Percentiles rank a stretch among this genome's conserved stretches.
These are phyloP conservation scores for Scaptomyza reducta DNA, from an alignment of 2,888 invertebrate species.

Conservation along the genomic window DNA sequence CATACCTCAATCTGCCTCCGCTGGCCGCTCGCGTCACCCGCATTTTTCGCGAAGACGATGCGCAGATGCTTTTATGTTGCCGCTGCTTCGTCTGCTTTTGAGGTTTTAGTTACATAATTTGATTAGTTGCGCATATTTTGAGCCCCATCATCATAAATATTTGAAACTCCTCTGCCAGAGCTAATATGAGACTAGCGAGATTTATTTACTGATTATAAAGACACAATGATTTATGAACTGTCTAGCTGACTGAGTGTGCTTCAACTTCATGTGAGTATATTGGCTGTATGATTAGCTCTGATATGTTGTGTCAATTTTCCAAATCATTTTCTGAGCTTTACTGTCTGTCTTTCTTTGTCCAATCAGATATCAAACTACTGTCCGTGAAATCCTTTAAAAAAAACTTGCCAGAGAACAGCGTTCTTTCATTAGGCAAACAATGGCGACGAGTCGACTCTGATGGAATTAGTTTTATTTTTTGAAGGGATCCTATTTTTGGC, in stretches of 20 bases:
- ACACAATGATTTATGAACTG: slow-evolving; percentile 74
- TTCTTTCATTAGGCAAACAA: slow-evolving; percentile 80
- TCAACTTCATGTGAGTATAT: neutral
- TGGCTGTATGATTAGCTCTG: slow-evolving; percentile 69
- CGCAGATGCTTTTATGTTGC: slow-evolving; percentile 41
- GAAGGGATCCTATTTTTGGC: slow-evolving; percentile 48
- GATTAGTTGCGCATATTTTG: slow-evolving; percentile 65
- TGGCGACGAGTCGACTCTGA: slow-evolving; percentile 57
- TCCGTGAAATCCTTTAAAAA: slow-evolving; percentile 69
- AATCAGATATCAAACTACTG: slow-evolving; percentile 64
- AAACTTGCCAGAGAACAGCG: slow-evolving; percentile 74
- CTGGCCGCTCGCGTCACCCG: slow-evolving; percentile 31
- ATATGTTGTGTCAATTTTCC: slow-evolving; percentile 76
- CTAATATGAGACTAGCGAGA: slow-evolving; percentile 54
- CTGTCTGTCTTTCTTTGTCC: slow-evolving; percentile 2
- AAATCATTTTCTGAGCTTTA: slow-evolving; percentile 67
- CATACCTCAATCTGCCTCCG: slow-evolving; percentile 14
- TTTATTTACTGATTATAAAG: slow-evolving; percentile 74
- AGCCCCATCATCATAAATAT: slow-evolving; percentile 73
- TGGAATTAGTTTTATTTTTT: slow-evolving; percentile 80
- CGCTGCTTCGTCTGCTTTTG: slow-evolving; percentile 28
- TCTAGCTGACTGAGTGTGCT: slow-evolving; percentile 19
- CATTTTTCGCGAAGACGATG: slow-evolving; percentile 23
- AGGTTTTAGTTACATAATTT: slow-evolving; percentile 76
- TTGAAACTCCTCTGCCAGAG: slow-evolving; percentile 50